Base-by-base conservation (phyloP, 2,888 invertebrate species). In the Rhagium mordax region DNA sequence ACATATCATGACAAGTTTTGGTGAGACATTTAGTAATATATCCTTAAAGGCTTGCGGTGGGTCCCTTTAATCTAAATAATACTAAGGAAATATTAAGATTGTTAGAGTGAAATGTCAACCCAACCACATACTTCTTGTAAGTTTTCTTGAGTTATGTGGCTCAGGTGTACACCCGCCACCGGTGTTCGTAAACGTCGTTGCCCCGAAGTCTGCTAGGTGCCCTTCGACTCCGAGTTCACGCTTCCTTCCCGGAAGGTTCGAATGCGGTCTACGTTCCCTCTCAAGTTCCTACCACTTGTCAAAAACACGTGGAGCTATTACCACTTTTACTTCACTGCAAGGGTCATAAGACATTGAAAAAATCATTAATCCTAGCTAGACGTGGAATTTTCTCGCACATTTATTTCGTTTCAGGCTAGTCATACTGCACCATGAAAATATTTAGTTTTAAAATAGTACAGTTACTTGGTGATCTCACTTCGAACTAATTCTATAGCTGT, bases 151-250 rank as follows among this genome's bases (percentile, higher is more conserved):
- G 55, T 70, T 62, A 70, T 70, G 70, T 62, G 29, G 62, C 70
- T 70, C 70, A 70, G 61, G 70, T 68, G 68, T 59, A 33, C 20
- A 20, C 10, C 51, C 41, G 47, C 41, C 53, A 66, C 55, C 41
- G 53, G 53, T 59, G 59, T 69, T 69, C 69, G 60, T 51, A 53
- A 65, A 53, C 65, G 65, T 65, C 65, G 65, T 65, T 65, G 53
- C 41, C 57, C 57, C 49, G 70, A 78, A 78, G 76, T 78, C 78
- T 78, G 77, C 71, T 77, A 67, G 75, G 76, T 79, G 78, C 77
- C 79, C 78, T 79, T 78, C 78, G 79, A 75, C 76, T 78, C 59
- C 67, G 71, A 78, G 81, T 79, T 80, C 81, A 78, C 75, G 78
- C 79, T 80, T 81, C 81, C 81, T 81, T 81, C 81, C 81, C 77